These are phyloP conservation scores for Clarias macrocephalus DNA, from an alignment of 2,113 vertebrate species.

Conservation along the genomic window DNA sequence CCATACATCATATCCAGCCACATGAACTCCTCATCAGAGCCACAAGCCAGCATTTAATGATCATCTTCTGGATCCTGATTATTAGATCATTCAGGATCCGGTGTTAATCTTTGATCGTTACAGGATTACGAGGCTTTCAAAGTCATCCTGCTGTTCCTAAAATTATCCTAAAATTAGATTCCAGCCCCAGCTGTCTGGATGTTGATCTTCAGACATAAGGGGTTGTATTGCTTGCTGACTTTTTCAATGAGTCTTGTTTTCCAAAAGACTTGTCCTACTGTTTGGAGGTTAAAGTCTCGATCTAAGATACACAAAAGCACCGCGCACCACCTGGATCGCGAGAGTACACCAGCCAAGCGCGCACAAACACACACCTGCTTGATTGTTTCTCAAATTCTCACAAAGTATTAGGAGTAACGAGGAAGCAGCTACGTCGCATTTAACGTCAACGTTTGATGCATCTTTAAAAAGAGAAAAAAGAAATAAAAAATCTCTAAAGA, in stretches of 20 bases:
- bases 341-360: background rate
- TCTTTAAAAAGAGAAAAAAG: background rate
- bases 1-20: background rate
- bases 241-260: background rate
- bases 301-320: background rate
- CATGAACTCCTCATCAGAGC: background rate
- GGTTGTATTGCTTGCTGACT: background rate
- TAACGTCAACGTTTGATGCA: background rate
- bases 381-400: background rate
- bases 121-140: background rate
- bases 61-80: background rate
- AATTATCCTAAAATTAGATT: slow-evolving; percentile 11
- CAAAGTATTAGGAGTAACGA: no score
- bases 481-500: background rate
- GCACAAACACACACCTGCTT: background rate
- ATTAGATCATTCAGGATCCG: background rate
- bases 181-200: slow-evolving; percentile 12
- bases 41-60: background rate
- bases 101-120: background rate
- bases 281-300: background rate
- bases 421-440: background rate
- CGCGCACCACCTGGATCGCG: background rate
- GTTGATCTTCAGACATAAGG: background rate
- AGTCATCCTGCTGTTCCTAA: background rate
- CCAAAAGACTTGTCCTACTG: background rate